Conservation (phyloP, 2,113 vertebrate species). For the Platysternon megacephalum region DNA sequence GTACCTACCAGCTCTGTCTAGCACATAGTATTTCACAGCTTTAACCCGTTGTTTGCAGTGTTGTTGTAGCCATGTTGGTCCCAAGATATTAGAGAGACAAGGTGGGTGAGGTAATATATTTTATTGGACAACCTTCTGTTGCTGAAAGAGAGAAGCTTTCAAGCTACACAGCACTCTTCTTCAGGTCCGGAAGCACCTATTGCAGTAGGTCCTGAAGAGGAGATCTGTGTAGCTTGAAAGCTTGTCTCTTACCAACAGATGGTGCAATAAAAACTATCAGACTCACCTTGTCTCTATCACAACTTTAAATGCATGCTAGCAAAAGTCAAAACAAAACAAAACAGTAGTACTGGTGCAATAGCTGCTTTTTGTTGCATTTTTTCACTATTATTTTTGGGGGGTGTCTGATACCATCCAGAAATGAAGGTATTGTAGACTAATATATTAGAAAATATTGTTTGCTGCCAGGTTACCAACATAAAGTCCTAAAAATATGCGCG, state of each 20-base stretch:
- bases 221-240: not conserved
- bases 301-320: not conserved
- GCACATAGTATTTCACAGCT: not conserved
- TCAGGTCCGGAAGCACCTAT: not conserved
- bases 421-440: not conserved
- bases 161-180: not conserved
- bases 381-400: not conserved
- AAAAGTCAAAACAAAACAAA: not conserved
- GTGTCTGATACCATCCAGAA: not conserved
- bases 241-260: not conserved
- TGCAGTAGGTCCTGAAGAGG: not conserved
- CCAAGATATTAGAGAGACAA: not conserved
- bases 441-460: not conserved
- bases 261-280: too few relatives aligned
- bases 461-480: not conserved
- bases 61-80: not conserved
- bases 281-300: too few relatives aligned
- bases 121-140: not conserved
- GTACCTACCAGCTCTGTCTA: not conserved
- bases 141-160: not conserved
- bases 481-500: not conserved
- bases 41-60: not conserved
- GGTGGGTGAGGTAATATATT: not conserved
- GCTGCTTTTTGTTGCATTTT: not conserved
- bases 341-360: not conserved